Percentiles rank a stretch among this genome's conserved stretches.
phyloP scores from a whole-genome alignment of 2,888 invertebrate species.

The Aleiodes alternator region DNA sequence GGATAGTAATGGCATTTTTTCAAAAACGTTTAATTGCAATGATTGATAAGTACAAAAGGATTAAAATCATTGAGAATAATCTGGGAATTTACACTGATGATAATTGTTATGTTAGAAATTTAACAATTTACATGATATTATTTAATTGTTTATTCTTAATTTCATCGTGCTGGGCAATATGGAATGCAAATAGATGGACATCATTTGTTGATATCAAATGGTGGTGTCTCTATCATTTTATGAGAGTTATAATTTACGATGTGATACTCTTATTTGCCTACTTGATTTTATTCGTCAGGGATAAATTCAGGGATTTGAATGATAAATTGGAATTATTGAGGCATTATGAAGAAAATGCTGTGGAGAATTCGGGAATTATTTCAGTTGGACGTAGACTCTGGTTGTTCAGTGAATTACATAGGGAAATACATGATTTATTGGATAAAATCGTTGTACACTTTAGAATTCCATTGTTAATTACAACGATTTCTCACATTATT shows the following conservation, averaged over 20 bases:
- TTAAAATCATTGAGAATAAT: neutral
- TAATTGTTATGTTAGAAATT: neutral
- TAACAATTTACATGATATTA: neutral
- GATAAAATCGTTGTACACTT: neutral
- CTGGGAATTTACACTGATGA: neutral
- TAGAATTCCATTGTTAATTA: neutral
- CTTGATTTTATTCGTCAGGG: neutral
- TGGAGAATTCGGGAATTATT: too few species aligned
- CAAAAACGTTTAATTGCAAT: constrained; percentile 7
- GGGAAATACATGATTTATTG: neutral
- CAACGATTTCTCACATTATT: neutral
- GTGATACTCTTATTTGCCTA: neutral
- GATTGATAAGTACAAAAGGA: neutral
- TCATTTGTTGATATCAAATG: neutral
- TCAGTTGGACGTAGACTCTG: neutral
- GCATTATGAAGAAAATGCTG: neutral
- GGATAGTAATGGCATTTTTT: neutral
- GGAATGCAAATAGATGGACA: neutral
- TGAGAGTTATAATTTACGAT: neutral
- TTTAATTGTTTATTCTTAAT: neutral
- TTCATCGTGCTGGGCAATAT: neutral
- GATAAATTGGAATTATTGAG: neutral
- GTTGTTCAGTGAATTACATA: constrained; percentile 6
- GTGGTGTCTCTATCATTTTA: neutral
- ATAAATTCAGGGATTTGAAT: constrained; percentile 2